phyloP scores from a whole-genome alignment of 2,888 invertebrate genomes.

The Sphecodes monilicornis region DNA sequence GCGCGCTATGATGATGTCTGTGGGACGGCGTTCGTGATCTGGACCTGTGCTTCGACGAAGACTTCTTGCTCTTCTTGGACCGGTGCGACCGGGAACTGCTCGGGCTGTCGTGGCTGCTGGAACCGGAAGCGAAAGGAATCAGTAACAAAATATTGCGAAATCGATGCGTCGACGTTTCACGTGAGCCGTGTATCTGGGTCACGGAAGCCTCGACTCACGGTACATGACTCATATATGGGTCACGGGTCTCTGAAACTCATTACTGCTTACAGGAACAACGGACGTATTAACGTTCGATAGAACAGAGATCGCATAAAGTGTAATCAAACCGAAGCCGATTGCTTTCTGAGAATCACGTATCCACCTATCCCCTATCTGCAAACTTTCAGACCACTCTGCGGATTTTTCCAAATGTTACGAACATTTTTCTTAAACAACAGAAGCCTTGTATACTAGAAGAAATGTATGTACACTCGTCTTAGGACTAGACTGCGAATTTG shows the following conservation, averaged over 20 bases:
- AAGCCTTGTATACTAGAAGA: not conserved
- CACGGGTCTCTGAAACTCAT: conserved; percentile 10
- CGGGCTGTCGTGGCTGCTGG: conserved; percentile 78
- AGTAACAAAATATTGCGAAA: not conserved
- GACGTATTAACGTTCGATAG: not conserved
- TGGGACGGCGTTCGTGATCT: conserved; percentile 80
- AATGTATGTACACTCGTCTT: no score
- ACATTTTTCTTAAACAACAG: not conserved
- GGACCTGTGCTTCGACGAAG: conserved; percentile 79
- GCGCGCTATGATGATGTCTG: conserved; percentile 73
- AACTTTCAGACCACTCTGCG: not conserved
- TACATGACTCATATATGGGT: conserved; percentile 6
- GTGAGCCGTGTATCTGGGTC: not conserved
- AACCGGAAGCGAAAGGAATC: conserved; percentile 33
- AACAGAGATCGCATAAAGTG: not conserved
- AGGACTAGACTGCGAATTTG: no score
- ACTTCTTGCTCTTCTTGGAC: conserved; percentile 81
- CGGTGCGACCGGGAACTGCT: conserved; percentile 80
- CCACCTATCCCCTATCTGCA: not conserved
- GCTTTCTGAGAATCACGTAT: not conserved
- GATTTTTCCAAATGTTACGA: not conserved
- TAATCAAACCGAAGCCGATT: not conserved
- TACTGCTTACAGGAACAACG: conserved; percentile 4
- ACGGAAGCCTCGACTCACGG: not conserved
- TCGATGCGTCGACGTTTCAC: not conserved